These are phyloP conservation scores for Sylvia atricapilla DNA, from an alignment of 2,113 vertebrate species.

Conservation along the genomic window DNA sequence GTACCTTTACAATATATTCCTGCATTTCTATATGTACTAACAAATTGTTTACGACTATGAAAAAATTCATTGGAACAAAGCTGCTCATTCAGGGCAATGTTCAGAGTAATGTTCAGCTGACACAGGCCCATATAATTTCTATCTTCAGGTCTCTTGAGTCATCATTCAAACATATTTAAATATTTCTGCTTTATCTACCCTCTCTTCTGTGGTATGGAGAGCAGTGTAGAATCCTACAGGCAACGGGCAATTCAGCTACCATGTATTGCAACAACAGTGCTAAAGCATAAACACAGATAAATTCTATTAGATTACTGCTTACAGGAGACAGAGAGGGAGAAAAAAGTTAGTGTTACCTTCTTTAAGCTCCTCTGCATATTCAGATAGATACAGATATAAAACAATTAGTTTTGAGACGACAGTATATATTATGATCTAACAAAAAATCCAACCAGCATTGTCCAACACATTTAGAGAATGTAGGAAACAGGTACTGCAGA, in stretches of 20 bases:
- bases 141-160: not conserved
- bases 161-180: not conserved
- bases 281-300: not conserved
- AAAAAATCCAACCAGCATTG: not conserved
- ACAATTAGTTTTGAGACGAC: conserved; percentile 23
- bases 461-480: not conserved
- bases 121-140: not conserved
- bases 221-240: not conserved
- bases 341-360: conserved; percentile 79
- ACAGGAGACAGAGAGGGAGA: not conserved
- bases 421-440: not conserved
- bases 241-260: not conserved
- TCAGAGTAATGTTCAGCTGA: not conserved
- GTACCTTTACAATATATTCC: not conserved
- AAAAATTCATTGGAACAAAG: not conserved
- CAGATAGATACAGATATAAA: conserved; percentile 41
- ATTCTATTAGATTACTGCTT: not conserved
- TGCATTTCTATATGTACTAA: not conserved
- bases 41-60: not conserved
- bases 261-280: not conserved
- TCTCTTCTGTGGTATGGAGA: not conserved
- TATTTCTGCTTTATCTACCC: not conserved
- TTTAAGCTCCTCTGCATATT: conserved; percentile 85
- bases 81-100: not conserved
- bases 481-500: not conserved